Evolutionary conservation across 2,797 vertebrate genomes (phyloP), one percentile per base, ranked within the genome.

Genomic region (Oryzias dopingdopingensis): DNA sequence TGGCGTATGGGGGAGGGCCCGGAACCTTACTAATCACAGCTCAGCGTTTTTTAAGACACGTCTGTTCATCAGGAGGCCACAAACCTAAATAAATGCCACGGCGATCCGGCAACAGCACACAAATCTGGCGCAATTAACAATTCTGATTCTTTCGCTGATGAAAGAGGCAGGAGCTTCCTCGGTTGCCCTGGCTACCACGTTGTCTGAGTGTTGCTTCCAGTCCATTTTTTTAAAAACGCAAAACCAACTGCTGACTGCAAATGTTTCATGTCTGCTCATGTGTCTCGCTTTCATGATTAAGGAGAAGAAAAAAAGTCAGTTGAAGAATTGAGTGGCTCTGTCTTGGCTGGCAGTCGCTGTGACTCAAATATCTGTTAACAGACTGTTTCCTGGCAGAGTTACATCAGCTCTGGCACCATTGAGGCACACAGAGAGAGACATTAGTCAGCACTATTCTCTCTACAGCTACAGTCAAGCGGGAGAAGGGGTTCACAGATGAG

Each of bases 321-420:
- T 79, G 80, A 84, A 77, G 72, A 77, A 83, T 58, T 13, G 22
- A 74, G 67, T 83, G 84, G 80, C 67, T 88, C 85, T 79, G 72
- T 74, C 70, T 85, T 84, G 86, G 88, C 84, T 82, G 76, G 77
- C 74, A 67, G 65, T 72, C 52, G 53, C 86, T 67, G 75, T 56
- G 73, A 88, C 85, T 89, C 81, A 85, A 85, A 89, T 85, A 84
- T 83, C 84, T 85, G 86, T 90, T 81, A 81, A 87, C 86, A 88
- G 86, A 88, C 86, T 79, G 70, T 86, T 90, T 90, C 86, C 90
- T 91, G 90, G 89, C 88, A 91, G 81, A 67, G 88, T 88, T 90
- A 88, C 86, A 90, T 90, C 86, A 91, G 85, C 72, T 76, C 83
- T 92, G 89, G 89, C 89, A 91, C 81, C 75, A 82, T 81, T 43